Base-by-base conservation (phyloP, 2,113 vertebrate genomes). In the Epinephelus lanceolatus region DNA sequence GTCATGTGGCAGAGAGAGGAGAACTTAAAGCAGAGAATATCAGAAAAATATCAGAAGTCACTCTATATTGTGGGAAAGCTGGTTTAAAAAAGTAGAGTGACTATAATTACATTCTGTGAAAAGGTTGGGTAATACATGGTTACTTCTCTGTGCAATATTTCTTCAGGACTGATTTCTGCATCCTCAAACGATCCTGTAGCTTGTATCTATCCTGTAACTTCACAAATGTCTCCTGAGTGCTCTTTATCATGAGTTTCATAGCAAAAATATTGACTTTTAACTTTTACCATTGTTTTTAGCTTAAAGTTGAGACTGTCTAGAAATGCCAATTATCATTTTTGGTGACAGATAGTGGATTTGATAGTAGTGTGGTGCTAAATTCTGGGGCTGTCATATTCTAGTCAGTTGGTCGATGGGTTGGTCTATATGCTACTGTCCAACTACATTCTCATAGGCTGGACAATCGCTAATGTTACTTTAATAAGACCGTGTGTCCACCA, bases 1-100 rank as follows among this genome's bases (percentile, higher is more conserved):
- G 25, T 57, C 37, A 21, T 61, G n/a, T 37, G 13, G 53, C 55
- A 52, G 14, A 87, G 13, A 68, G 40, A 63, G 19, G 33, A 76
- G 25, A 45, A 55, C 17, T 49, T 19, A 25, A 56, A 57, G 47
- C 18, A 69, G 23, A 30, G n/a, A 63, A 52, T 23, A 42, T 63
- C 5, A 59, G 45, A 59, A 62, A 60, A 52, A 51, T 49, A 78
- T 65, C n/a, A 75, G 33, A 75, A 6, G 4, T 1, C 18, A 4
- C n/a, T 61, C 76, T 66, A 69, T 25, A 81, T 5, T 27, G 47
- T 23, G 53, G 27, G 30, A 42, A 53, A 67, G 30, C 23, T 55
- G 27, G 42, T 71, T 57, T 72, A 30, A 8, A 17, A 42, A 14
- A 42, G 25, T 37, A 62, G 23, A 30, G 8, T 13, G 23, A 21